Percentiles rank a stretch among this genome's conserved stretches.
phyloP scores from a whole-genome alignment of 2,888 invertebrate genomes.

The Dione juno region DNA sequence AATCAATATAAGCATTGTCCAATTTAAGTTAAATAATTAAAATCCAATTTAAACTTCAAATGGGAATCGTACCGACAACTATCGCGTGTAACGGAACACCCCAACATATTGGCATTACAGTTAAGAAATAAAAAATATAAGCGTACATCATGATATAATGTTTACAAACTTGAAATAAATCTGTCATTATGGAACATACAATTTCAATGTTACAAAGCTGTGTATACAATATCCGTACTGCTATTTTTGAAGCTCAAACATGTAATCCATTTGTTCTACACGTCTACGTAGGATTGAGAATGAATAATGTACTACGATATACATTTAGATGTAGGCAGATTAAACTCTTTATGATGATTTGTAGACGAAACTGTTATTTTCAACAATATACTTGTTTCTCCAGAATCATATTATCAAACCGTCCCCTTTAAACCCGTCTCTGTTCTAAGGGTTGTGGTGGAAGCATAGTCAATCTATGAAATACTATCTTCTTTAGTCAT shows the following conservation, averaged over 20 bases:
- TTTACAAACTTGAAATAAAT: not conserved
- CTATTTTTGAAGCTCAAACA: not conserved
- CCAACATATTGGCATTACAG: not conserved
- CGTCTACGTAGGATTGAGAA: not conserved
- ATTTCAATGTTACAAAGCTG: not conserved
- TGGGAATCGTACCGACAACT: not conserved
- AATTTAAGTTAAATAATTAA: no score
- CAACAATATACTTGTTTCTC: no score
- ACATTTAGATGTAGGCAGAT: not conserved
- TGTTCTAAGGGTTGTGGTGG: no score
- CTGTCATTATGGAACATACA: not conserved
- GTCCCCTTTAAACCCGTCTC: no score
- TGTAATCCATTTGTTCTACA: slow-evolving; percentile 7
- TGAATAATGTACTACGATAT: not conserved
- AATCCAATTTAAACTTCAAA: no score
- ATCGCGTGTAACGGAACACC: not conserved
- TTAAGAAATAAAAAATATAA: not conserved
- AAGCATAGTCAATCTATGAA: no score
- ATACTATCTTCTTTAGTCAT: no score
- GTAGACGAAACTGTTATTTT: no score
- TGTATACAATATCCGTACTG: not conserved
- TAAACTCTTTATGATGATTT: no score
- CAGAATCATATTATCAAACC: no score
- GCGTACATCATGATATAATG: not conserved
- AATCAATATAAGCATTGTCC: no score